Base-by-base conservation (phyloP, 2,888 invertebrate species). In the Lithophane socia region DNA sequence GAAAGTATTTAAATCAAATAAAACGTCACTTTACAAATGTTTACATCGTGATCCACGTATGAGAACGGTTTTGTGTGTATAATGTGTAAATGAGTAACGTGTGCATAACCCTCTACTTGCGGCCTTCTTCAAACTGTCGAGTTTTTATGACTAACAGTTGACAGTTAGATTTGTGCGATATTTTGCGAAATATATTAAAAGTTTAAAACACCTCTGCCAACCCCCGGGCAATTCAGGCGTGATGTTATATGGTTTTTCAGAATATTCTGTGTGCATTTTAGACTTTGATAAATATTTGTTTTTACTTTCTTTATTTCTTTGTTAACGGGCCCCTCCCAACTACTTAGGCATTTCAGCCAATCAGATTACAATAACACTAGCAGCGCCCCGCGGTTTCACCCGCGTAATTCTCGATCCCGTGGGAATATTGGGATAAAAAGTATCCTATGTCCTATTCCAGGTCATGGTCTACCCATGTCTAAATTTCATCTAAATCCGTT, bases 1-100 rank as follows among this genome's bases (percentile, higher is more conserved):
- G 58, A 67, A 78, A 78, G 66, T 73, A 21, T 44, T 29, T 18
- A 63, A 44, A 58, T 63, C 69, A 81, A 73, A 82, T 63, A 78
- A 58, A 10, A 66, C 60, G 73, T 66, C 49, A 70, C 8, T 61
- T 52, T 8, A 49, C 63, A 47, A 29, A 37, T 18, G 13, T 16
- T 77, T 73, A 58, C 82, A 52, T 78, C 73, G 70, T n/a, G 7
- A 58, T 65, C 16, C 24, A 18, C 56, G 60, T 49, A 47, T 44
- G 54, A 18, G 29, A 54, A 42, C 52, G 77, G 58, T 76, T 29
- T 24, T 29, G 65, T 74, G 60, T 70, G 49, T 75, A 42, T 16
- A 37, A 60, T 74, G 60, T 70, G 49, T 75, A 42, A 12, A 37
- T 18, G n/a, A 29, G 49, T 52, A 24, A 63, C 18, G 37, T 68